These are phyloP conservation scores for Drosophila repletoides DNA, from an alignment of 1,140 invertebrate species.

Conservation along the genomic window DNA sequence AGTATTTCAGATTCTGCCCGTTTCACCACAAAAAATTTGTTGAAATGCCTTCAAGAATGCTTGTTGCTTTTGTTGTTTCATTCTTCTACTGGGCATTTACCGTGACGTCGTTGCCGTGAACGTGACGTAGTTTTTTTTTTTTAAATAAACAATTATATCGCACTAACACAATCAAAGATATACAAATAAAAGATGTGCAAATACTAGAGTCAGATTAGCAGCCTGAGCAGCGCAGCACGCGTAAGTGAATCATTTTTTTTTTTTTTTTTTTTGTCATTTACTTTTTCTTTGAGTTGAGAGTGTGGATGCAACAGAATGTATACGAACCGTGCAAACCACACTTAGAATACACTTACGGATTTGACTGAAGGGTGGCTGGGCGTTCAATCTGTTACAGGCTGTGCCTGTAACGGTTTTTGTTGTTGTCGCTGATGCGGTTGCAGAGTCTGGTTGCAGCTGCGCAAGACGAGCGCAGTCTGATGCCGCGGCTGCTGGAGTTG, in stretches of 20 bases:
- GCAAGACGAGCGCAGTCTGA: too few species aligned
- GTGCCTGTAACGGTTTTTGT: not conserved
- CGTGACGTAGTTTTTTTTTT: too few species aligned
- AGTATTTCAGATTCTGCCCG: too few species aligned
- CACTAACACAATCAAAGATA: not conserved
- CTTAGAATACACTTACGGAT: conserved; percentile 23
- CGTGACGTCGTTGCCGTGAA: not conserved
- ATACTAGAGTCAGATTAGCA: not conserved
- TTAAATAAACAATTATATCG: too few species aligned
- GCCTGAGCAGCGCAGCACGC: not conserved
- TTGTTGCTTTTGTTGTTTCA: too few species aligned
- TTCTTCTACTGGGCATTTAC: not conserved
- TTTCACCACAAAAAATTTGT: too few species aligned
- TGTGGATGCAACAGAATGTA: not conserved
- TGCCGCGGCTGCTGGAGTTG: not conserved
- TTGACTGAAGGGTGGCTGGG: not conserved
- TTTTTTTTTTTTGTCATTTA: too few species aligned
- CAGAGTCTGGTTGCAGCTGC: not conserved
- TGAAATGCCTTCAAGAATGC: too few species aligned
- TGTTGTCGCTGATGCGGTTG: not conserved
- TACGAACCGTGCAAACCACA: not conserved
- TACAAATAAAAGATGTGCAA: not conserved
- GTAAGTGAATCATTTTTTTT: conserved; percentile 9
- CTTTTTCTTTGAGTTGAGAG: too few species aligned
- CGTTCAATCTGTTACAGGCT: not conserved